Base-by-base conservation (phyloP, 1,140 invertebrate genomes). In the Solenopsis fugax region DNA sequence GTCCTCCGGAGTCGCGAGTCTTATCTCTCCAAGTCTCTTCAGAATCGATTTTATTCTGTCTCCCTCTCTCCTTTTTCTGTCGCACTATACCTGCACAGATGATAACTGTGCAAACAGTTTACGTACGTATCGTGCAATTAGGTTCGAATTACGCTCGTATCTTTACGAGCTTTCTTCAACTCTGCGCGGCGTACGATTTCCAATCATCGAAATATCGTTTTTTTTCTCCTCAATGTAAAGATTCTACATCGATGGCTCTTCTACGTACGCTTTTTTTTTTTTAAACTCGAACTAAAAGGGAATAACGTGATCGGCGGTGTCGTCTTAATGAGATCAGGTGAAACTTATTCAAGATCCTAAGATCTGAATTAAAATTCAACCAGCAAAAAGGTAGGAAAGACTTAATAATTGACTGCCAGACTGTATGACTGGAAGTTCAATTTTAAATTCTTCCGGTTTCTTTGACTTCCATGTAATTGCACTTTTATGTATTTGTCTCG, bases 51-150 rank as follows among this genome's bases (percentile, higher is more conserved):
- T 50, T 7, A 4, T 54, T 41, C 10, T 45, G 13, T 24, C 18
- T 64, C 6, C 16, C 24, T 78, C 50, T 24, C 16, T 54, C 58
- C 12, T 45, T 9, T 50, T 72, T 10, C n/a, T 50, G 24, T 58
- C 21, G n/a, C 48, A 48, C 18, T 67, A 13, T 60, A 45, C 21
- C 58, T 60, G 9, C 41, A 24, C 13, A 45, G 16, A 84, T 13
- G 54, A 62, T 84, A 84, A 84, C 69, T 84, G 80, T 72, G 34
- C 41, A 84, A 73, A 84, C 69, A 62, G 24, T 58, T 84, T 84
- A 73, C n/a, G 54, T 75, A 62, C 52, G 54, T 73, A 84, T 34
- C 24, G 4, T 62, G 69, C 67, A 84, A 84, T 84, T 84, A 84
- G 80, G 52, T 50, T 82, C 80, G 41, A 72, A 37, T 82, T 82